These are phyloP conservation scores for Hippocampus comes DNA, from an alignment of 2,113 vertebrate species.

Conservation along the genomic window DNA sequence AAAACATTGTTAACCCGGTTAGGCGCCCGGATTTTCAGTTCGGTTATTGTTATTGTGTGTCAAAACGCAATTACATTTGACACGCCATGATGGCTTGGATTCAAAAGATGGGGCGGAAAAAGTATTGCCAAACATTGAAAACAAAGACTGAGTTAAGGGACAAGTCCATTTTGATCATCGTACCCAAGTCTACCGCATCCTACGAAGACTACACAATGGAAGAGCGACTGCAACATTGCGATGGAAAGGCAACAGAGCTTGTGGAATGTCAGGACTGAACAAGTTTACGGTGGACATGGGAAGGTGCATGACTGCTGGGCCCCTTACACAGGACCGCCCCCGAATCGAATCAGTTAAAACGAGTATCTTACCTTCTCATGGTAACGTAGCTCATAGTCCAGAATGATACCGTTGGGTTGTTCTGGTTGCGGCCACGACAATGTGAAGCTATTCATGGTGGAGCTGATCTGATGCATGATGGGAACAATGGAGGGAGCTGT, in stretches of 20 bases:
- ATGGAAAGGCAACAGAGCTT: neutral
- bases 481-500: conserved; percentile 95
- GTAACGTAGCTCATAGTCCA: conserved; percentile 95
- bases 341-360: neutral
- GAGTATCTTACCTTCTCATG: conserved; percentile 87
- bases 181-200: neutral
- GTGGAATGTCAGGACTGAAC: neutral
- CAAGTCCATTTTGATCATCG: neutral
- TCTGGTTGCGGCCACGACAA: conserved; percentile 97
- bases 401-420: conserved; percentile 97
- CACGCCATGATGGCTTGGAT: too few species aligned
- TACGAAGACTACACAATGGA: too few species aligned
- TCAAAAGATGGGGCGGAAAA: neutral
- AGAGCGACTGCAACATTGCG: too few species aligned
- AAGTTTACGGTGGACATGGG: neutral
- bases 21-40: conserved; percentile 21
- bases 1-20: conserved; percentile 59
- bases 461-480: conserved; percentile 99
- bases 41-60: neutral
- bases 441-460: conserved; percentile 97
- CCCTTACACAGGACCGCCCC: neutral
- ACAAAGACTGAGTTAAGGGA: neutral
- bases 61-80: neutral
- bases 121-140: neutral
- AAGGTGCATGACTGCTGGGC: neutral